Base-by-base conservation (phyloP, 2,888 invertebrate species). In the Escarpia spicata region DNA sequence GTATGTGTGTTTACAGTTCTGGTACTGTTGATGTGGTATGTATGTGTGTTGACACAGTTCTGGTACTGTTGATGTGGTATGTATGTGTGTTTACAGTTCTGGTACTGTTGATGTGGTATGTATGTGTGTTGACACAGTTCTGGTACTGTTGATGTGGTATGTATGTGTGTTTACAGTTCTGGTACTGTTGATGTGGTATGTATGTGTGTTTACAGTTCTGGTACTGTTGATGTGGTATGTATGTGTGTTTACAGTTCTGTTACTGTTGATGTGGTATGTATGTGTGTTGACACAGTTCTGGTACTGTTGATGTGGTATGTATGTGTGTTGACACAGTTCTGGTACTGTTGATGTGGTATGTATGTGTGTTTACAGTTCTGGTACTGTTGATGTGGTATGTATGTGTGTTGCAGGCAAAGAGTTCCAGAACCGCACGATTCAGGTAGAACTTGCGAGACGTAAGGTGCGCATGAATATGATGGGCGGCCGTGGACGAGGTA, bases 1-100 rank as follows among this genome's bases (percentile, higher is more conserved):
- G 52, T 26, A 26, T 91, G 43, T 91, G 2, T 19, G 45, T 91
- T 45, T 3, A 26, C 26, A 19, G 75, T 60, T 44, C 8, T 45
- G 43, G 91, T 31, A 45, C 2, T 12, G 10, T 31, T 91, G 92
- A n/a, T 93, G 93, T 43, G 91, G 93, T 26, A 60, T 91, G 52
- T 26, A 26, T 91, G 43, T 91, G 2, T 19, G 45, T 91, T 45
- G n/a, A 19, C 2, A 26, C 26, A 19, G 75, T 60, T 44, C 8
- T 45, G 43, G 91, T 31, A 45, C 2, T 12, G 10, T 31, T 91
- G 92, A n/a, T 93, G 93, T 43, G 91, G 93, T 26, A 60, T 91
- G 52, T 26, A 26, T 91, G 43, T 91, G 2, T 19, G 45, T 91
- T 45, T 3, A 26, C 26, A 19, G 75, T 60, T 44, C 8, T 45